These are phyloP conservation scores for Pristionchus entomophagus DNA, from an alignment of 2,888 invertebrate species.

Conservation along the genomic window DNA sequence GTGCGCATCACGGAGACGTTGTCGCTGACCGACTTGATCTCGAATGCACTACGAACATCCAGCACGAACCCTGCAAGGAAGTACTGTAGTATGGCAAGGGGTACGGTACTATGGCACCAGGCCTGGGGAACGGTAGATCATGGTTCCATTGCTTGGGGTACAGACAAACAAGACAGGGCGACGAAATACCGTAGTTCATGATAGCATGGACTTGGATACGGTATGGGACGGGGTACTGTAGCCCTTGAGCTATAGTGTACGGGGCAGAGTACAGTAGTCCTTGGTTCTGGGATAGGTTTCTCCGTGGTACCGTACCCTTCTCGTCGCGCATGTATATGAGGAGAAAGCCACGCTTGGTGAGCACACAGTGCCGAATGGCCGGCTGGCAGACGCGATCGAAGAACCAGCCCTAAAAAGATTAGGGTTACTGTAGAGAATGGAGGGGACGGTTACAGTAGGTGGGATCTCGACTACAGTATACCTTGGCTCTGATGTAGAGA, in stretches of 20 bases:
- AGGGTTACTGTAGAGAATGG: not conserved
- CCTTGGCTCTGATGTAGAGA: slow-evolving; percentile 45
- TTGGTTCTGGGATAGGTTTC: too few species aligned
- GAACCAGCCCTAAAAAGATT: slow-evolving; percentile 43
- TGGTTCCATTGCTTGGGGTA: too few species aligned
- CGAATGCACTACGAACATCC: slow-evolving; percentile 6
- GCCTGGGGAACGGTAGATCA: too few species aligned
- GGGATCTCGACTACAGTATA: not conserved
- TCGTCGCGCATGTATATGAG: slow-evolving; percentile 36
- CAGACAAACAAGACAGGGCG: too few species aligned
- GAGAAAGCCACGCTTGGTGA: slow-evolving; percentile 45
- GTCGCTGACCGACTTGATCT: slow-evolving; percentile 29
- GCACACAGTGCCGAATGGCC: slow-evolving; percentile 33
- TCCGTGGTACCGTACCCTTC: slow-evolving; percentile 39
- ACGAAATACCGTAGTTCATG: too few species aligned
- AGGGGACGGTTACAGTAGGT: not conserved
- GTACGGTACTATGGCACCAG: not conserved
- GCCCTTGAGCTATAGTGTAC: not conserved
- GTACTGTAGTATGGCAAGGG: not conserved
- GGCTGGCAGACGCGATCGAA: slow-evolving; percentile 34
- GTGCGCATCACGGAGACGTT: not conserved
- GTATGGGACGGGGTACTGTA: too few species aligned
- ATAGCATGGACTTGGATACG: too few species aligned
- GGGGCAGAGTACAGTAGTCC: not conserved
- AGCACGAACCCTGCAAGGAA: slow-evolving; percentile 36